phyloP scores from a whole-genome alignment of 53 echinoderm and acorn worm species.

The Mesocentrotus franciscanus region DNA sequence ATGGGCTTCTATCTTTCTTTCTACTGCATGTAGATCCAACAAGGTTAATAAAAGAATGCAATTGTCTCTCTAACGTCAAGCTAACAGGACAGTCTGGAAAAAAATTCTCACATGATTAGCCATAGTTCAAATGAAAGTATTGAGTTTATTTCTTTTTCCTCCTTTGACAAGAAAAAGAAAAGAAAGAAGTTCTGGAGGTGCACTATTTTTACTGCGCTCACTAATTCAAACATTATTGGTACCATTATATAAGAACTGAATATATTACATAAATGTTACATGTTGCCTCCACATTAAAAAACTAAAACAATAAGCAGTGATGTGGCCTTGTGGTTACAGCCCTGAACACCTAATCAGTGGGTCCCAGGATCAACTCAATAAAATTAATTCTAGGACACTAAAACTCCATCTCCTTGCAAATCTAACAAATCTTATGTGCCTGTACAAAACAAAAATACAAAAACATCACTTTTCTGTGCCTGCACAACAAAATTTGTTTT shows the following conservation, averaged over 20 bases:
- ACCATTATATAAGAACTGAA: too few relatives aligned
- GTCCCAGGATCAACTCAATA: background rate
- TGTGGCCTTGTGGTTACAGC: background rate
- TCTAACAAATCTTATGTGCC: background rate
- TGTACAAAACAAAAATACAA: constrained; percentile 21
- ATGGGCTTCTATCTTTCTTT: background rate
- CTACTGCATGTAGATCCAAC: background rate
- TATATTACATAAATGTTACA: too few relatives aligned
- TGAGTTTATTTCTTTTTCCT: too few relatives aligned
- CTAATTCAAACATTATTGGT: too few relatives aligned
- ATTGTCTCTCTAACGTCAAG: background rate
- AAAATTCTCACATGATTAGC: too few relatives aligned
- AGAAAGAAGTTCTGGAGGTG: too few relatives aligned
- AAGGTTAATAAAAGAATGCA: background rate
- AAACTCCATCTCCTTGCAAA: background rate
- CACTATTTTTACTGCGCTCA: too few relatives aligned
- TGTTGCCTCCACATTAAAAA: too few relatives aligned
- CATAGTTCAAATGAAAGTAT: too few relatives aligned
- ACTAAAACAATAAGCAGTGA: background rate
- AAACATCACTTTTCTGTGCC: constrained; percentile 5
- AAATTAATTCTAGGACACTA: background rate
- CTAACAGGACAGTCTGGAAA: background rate
- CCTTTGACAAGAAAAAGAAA: too few relatives aligned
- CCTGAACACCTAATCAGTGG: background rate
- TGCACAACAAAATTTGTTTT: constrained; percentile 18